Evolutionary conservation across 2,797 vertebrate genomes (phyloP).

Genomic region (Syngnathus rostellatus): DNA sequence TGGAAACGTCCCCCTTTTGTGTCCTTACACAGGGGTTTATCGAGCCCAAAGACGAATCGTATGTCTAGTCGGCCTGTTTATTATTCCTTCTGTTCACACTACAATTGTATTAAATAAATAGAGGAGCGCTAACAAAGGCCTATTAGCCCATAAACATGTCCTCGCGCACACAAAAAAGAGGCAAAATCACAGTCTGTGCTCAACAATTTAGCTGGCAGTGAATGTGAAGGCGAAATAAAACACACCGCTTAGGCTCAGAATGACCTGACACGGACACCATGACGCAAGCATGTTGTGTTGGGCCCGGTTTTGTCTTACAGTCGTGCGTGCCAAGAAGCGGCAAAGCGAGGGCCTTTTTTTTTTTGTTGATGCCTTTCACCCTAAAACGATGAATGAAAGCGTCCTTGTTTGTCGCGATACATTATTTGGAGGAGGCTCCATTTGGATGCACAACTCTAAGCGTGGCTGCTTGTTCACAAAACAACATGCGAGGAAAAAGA

Average conservation of each 20-base stretch:
- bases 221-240: slow-evolving; percentile 40
- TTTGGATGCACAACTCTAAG: neutral
- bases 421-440: neutral
- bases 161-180: slow-evolving; percentile 58
- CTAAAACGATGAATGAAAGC: neutral
- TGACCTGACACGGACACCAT: slow-evolving; percentile 31
- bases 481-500: neutral
- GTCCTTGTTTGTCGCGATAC: neutral
- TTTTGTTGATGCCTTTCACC: neutral
- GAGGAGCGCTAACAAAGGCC: slow-evolving; percentile 58
- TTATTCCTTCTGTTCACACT: slow-evolving; percentile 83
- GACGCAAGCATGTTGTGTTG: slow-evolving; percentile 40
- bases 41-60: slow-evolving; percentile 80
- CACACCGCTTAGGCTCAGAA: slow-evolving; percentile 25
- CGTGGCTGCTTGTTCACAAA: neutral
- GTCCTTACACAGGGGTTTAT: slow-evolving; percentile 86
- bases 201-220: slow-evolving; percentile 51
- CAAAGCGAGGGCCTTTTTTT: neutral
- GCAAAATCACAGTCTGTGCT: slow-evolving; percentile 55
- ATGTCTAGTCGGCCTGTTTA: slow-evolving; percentile 87
- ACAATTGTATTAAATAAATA: slow-evolving; percentile 89
- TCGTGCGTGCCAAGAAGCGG: slow-evolving; percentile 19
- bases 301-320: slow-evolving; percentile 19
- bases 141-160: slow-evolving; percentile 77
- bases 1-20: slow-evolving; percentile 90